Conservation (phyloP, 2,113 vertebrate species). For the Eclectus roratus region DNA sequence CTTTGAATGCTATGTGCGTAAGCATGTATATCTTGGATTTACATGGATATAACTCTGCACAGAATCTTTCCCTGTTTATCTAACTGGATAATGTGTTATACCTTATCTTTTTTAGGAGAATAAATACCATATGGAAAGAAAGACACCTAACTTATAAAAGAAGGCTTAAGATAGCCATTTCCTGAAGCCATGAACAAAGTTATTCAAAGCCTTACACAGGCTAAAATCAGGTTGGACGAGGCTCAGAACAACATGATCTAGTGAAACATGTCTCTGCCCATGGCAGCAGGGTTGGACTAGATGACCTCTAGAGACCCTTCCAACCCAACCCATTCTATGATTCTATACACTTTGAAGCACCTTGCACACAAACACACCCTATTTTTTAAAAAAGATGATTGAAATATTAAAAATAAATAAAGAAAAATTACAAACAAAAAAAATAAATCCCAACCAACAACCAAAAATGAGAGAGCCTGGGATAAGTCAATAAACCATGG, state of each 20-base stretch:
- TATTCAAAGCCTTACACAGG: background rate
- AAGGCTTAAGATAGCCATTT: background rate
- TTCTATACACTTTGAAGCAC: background rate
- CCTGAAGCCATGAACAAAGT: background rate
- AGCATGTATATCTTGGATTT: background rate
- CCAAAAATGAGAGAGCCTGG: background rate
- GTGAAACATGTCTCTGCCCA: background rate
- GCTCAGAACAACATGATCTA: background rate
- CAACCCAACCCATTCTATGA: background rate
- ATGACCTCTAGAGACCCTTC: background rate
- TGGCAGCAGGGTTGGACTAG: background rate
- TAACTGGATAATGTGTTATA: background rate
- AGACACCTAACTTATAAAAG: background rate
- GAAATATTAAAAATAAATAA: background rate
- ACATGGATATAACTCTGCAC: background rate
- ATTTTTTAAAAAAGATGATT: background rate
- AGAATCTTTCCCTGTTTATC: background rate
- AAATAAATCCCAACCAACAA: background rate
- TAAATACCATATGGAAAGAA: background rate
- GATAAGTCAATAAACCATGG: background rate
- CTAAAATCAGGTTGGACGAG: background rate
- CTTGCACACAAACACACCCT: background rate
- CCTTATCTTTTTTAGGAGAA: background rate
- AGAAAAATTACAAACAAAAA: background rate
- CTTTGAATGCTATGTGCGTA: background rate